Percentiles rank a stretch among this genome's conserved stretches.
Evolutionary conservation across 2,797 vertebrate species (phyloP).

Genomic region (Gallinago stenura): DNA sequence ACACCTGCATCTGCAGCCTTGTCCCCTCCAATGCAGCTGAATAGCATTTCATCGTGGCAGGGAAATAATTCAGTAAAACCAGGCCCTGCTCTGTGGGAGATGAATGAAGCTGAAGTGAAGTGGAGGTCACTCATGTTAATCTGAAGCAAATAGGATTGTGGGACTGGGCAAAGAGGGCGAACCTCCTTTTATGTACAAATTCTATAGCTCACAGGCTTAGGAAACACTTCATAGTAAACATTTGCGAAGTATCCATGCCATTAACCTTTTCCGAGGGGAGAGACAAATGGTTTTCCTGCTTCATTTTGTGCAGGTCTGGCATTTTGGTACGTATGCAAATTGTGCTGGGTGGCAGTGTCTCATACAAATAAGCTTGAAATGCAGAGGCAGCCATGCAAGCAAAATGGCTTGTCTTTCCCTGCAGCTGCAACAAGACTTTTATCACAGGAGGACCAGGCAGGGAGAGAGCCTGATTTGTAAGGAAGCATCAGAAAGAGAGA

Average conservation of each 20-base stretch:
- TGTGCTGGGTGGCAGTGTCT: conserved; percentile 15
- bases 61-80: conserved; percentile 56
- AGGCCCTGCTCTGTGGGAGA: not conserved
- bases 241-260: conserved; percentile 34
- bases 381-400: conserved; percentile 39
- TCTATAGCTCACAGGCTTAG: conserved; percentile 56
- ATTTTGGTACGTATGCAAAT: conserved; percentile 42
- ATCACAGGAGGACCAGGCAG: not conserved
- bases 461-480: not conserved
- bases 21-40: conserved; percentile 47
- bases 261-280: not conserved
- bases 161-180: not conserved
- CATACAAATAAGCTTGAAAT: conserved; percentile 50
- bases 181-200: conserved; percentile 53
- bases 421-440: not conserved
- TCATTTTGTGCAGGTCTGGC: not conserved
- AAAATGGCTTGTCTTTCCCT: conserved; percentile 3
- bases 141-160: conserved; percentile 61
- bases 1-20: conserved; percentile 38
- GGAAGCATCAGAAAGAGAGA: not conserved
- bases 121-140: conserved; percentile 57
- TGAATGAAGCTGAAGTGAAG: conserved; percentile 56
- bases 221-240: conserved; percentile 47
- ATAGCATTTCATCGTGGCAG: conserved; percentile 43
- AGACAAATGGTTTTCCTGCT: conserved; percentile 42